Evolutionary conservation across 2,888 invertebrate genomes (phyloP).

Genomic region (Drosophila helvetica): DNA sequence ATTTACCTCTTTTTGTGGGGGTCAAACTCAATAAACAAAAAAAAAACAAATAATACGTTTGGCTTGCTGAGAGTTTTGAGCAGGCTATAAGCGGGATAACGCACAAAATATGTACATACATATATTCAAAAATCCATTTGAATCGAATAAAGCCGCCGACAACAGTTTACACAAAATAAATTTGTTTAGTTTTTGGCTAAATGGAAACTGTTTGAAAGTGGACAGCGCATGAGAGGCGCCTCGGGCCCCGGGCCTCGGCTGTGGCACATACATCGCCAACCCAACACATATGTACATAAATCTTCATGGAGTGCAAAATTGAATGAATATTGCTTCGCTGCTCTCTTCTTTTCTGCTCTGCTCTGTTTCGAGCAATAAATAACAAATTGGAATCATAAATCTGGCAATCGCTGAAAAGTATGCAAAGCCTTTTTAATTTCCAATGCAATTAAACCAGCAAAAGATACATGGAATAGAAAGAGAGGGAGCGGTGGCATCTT

Average conservation of each 20-base stretch:
- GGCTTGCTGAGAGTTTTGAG: constrained; percentile 1
- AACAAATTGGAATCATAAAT: constrained; percentile 75
- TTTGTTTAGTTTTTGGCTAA: constrained; percentile 53
- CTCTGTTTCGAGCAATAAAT: constrained; percentile 56
- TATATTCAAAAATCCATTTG: constrained; percentile 69
- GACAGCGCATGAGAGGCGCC: constrained; percentile 10
- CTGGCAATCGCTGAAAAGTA: constrained; percentile 47
- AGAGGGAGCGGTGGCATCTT: neutral
- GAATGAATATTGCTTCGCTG: constrained; percentile 57
- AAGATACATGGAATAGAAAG: neutral
- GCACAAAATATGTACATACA: constrained; percentile 25
- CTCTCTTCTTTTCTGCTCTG: neutral
- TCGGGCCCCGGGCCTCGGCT: constrained; percentile 9
- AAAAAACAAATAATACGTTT: too few species aligned
- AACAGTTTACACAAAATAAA: constrained; percentile 68
- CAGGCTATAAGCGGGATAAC: neutral
- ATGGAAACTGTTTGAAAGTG: constrained; percentile 31
- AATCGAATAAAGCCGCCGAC: constrained; percentile 50
- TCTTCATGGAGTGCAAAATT: constrained; percentile 61
- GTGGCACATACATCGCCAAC: constrained; percentile 16
- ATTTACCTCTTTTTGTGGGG: constrained; percentile 45
- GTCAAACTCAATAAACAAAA: neutral
- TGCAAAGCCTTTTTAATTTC: constrained; percentile 68
- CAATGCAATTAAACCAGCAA: constrained; percentile 66
- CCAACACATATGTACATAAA: too few species aligned